These are phyloP conservation scores for Entelurus aequoreus DNA, from an alignment of 2,113 vertebrate species.

Conservation along the genomic window DNA sequence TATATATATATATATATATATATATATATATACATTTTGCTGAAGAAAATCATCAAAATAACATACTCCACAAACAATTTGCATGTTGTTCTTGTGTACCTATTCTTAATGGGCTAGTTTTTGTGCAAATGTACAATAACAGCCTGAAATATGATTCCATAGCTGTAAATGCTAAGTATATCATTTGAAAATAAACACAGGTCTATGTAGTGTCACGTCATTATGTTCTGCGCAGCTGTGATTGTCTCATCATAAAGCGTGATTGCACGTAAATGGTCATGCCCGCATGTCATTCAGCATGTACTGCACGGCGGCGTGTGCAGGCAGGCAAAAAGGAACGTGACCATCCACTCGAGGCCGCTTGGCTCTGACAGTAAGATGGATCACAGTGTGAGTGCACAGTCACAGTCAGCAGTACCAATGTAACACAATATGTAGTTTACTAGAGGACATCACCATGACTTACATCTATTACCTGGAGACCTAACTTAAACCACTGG, in stretches of 20 bases:
- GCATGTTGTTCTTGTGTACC: too few species aligned
- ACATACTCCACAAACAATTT: too few species aligned
- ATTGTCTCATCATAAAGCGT: not conserved
- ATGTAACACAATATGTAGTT: not conserved
- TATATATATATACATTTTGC: too few species aligned
- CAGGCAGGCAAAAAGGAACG: conserved; percentile 14
- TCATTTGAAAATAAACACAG: not conserved
- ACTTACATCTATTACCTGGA: not conserved
- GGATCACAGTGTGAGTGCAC: conserved; percentile 43
- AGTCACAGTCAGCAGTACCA: not conserved
- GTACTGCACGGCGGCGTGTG: conserved; percentile 5
- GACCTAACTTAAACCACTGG: not conserved
- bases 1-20: too few species aligned
- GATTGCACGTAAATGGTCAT: conserved; percentile 1
- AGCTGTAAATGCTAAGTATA: not conserved
- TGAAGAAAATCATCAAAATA: too few species aligned
- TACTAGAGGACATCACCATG: not conserved
- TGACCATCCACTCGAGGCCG: conserved; percentile 39
- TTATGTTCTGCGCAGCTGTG: not conserved
- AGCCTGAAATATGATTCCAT: too few species aligned
- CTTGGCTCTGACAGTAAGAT: conserved; percentile 36
- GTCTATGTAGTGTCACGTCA: not conserved
- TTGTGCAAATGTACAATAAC: too few species aligned
- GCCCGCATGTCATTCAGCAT: conserved; percentile 3
- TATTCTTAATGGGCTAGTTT: too few species aligned